Evolutionary conservation across 1,140 invertebrate species (phyloP).

Genomic region (Lordiphosa mommai): DNA sequence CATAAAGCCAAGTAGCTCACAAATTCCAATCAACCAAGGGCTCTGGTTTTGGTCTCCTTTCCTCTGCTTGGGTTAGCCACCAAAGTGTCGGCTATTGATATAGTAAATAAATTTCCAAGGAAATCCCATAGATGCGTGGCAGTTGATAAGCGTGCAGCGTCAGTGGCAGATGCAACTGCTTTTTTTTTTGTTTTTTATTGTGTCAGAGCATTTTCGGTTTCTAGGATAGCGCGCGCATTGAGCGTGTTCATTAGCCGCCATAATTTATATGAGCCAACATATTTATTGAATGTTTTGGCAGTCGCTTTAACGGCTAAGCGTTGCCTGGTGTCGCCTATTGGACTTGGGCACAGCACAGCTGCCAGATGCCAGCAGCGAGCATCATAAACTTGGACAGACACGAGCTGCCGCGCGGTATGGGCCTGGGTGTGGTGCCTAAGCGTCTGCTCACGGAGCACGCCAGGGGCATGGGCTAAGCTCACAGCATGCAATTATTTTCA

Average conservation of each 20-base stretch:
- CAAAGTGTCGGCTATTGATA: slow-evolving; percentile 68
- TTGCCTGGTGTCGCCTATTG: slow-evolving; percentile 38
- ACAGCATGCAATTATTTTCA: slow-evolving; percentile 74
- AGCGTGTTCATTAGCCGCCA: slow-evolving; percentile 68
- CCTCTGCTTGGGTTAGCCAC: slow-evolving; percentile 10
- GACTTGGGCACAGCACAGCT: slow-evolving; percentile 15
- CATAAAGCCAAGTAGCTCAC: slow-evolving; percentile 70
- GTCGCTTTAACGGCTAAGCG: slow-evolving; percentile 59
- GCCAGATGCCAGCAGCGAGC: slow-evolving; percentile 51
- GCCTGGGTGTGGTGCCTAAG: slow-evolving; percentile 58
- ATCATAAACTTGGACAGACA: slow-evolving; percentile 43
- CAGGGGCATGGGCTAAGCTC: slow-evolving; percentile 47
- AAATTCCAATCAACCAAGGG: slow-evolving; percentile 61
- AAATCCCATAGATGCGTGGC: slow-evolving; percentile 67
- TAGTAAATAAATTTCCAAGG: slow-evolving; percentile 69
- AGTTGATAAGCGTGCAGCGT: slow-evolving; percentile 61
- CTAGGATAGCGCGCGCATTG: slow-evolving; percentile 26
- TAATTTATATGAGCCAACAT: slow-evolving; percentile 75
- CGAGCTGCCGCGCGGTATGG: slow-evolving; percentile 55
- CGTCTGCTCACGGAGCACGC: slow-evolving; percentile 31
- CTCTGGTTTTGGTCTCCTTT: neutral
- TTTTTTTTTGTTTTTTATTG: slow-evolving; percentile 32
- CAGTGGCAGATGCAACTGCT: slow-evolving; percentile 62
- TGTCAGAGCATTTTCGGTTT: slow-evolving; percentile 1
- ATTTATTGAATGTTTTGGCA: slow-evolving; percentile 77